Conservation (phyloP, 37 sponge, comb jelly and placozoan genomes). For the Spongilla lacustris region DNA sequence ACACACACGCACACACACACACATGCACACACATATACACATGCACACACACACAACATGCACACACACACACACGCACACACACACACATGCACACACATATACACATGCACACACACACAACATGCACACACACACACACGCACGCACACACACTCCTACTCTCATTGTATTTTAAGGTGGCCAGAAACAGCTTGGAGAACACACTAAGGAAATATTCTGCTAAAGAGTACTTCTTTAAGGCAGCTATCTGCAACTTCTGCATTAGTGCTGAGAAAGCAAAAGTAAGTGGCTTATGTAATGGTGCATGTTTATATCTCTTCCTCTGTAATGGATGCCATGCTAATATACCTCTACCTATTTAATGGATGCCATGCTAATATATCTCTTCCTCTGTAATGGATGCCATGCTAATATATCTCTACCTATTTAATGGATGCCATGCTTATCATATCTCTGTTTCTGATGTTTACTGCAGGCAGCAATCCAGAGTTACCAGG, state of each 20-base stretch:
- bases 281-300: constrained; percentile 51
- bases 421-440: too few species aligned
- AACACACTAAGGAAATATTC: constrained; percentile 86
- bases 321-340: too few species aligned
- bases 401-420: too few species aligned
- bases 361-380: neutral
- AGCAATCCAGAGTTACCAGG: constrained; percentile 44
- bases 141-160: neutral
- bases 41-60: neutral
- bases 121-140: too few species aligned
- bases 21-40: neutral
- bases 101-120: neutral
- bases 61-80: neutral
- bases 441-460: neutral
- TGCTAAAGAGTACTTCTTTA: constrained; percentile 97
- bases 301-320: too few species aligned
- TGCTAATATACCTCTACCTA: too few species aligned
- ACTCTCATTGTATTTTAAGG: constrained; percentile 20
- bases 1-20: neutral
- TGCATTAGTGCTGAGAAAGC: constrained; percentile 61
- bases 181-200: constrained; percentile 67
- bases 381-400: too few species aligned
- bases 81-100: neutral
- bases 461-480: constrained; percentile 13
- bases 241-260: constrained; percentile 84